phyloP scores from a whole-genome alignment of 2,113 vertebrate species.

The Crotalus tigris region DNA sequence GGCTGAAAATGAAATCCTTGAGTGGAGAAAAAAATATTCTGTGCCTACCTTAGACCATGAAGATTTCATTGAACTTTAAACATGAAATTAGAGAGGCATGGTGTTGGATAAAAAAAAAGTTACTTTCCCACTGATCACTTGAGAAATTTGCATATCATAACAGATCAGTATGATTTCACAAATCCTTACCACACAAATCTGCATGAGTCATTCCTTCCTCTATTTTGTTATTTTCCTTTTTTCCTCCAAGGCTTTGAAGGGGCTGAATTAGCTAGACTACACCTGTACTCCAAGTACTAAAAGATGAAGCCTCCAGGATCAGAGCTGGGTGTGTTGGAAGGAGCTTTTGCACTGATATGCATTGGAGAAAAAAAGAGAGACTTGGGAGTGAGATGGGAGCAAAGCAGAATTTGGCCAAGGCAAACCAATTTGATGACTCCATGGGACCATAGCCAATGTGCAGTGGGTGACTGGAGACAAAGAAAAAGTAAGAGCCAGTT shows the following conservation, averaged over 20 bases:
- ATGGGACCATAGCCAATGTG: not conserved
- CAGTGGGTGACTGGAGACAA: not conserved
- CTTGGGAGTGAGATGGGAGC: not conserved
- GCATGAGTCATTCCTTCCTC: not conserved
- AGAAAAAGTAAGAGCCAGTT: not conserved
- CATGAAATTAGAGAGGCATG: not conserved
- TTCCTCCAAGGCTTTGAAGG: not conserved
- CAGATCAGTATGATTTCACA: not conserved
- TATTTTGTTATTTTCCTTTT: not conserved
- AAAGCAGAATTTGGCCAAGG: not conserved
- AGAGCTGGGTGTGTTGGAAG: not conserved
- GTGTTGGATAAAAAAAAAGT: not conserved
- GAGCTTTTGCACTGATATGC: not conserved
- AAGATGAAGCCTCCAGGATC: not conserved
- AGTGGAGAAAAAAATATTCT: not conserved
- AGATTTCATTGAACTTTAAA: not conserved
- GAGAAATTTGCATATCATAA: not conserved
- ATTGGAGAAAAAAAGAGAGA: not conserved
- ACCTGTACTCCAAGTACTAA: not conserved
- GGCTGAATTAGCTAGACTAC: not conserved
- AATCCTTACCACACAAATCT: not conserved
- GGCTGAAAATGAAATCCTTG: too few relatives aligned
- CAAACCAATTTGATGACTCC: not conserved
- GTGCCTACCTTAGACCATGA: not conserved
- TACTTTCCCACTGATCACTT: not conserved